These are phyloP conservation scores for Drosophila lacicola DNA, from an alignment of 2,888 invertebrate species.

Conservation along the genomic window DNA sequence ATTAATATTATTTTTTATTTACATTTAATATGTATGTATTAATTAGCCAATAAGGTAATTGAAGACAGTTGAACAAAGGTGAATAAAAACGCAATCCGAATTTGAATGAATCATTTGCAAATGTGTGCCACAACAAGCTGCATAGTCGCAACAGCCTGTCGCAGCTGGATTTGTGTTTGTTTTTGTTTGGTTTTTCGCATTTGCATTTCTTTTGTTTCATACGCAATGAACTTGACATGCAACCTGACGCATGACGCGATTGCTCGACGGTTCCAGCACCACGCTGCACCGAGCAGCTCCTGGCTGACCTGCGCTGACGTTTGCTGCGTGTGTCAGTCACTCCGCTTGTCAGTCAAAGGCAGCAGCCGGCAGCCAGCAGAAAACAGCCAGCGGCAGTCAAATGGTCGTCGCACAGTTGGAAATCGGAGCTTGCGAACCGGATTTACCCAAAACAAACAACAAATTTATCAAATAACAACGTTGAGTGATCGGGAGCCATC, in stretches of 20 bases:
- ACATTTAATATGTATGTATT: slow-evolving; percentile 52
- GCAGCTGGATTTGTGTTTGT: slow-evolving; percentile 6
- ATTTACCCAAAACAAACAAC: slow-evolving; percentile 55
- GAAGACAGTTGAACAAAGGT: slow-evolving; percentile 40
- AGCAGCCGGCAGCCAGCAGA: slow-evolving; percentile 23
- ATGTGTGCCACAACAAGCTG: slow-evolving; percentile 58
- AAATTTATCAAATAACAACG: slow-evolving; percentile 1
- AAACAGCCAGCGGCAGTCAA: slow-evolving; percentile 17
- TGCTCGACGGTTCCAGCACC: slow-evolving; percentile 28
- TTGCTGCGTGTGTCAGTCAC: slow-evolving; percentile 59
- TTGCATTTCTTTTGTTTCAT: slow-evolving; percentile 56
- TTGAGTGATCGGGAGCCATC: background rate
- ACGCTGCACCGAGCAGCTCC: slow-evolving; percentile 16
- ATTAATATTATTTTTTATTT: slow-evolving; percentile 67
- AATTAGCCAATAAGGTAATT: slow-evolving; percentile 50
- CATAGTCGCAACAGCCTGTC: slow-evolving; percentile 10
- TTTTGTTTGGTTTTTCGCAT: slow-evolving; percentile 10
- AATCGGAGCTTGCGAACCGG: slow-evolving; percentile 68
- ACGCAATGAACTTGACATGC: slow-evolving; percentile 61
- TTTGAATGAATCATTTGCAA: slow-evolving; percentile 51
- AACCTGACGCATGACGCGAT: slow-evolving; percentile 35
- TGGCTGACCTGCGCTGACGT: slow-evolving; percentile 63
- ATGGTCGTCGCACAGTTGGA: slow-evolving; percentile 47
- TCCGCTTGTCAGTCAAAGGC: slow-evolving; percentile 48
- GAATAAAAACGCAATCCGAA: slow-evolving; percentile 15